These are phyloP conservation scores for Ochotona princeps DNA, from an alignment of 2,113 vertebrate genomes.

Conservation along the genomic window DNA sequence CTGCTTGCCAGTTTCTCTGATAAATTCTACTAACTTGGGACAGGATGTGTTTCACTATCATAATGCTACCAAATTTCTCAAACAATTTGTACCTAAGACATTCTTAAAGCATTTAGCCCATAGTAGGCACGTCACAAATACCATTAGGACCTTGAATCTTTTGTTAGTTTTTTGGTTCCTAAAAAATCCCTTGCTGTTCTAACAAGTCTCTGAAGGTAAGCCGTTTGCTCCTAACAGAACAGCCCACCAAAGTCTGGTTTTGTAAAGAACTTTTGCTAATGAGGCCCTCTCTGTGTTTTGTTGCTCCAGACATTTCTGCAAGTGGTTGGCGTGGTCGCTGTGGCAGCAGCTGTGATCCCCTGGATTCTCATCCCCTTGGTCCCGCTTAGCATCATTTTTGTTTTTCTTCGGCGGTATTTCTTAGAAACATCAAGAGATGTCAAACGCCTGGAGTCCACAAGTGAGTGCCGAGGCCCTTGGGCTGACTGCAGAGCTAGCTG, in stretches of 20 bases:
- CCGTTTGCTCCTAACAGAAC: neutral
- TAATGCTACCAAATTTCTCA: neutral
- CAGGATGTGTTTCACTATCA: neutral
- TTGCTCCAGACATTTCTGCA: slow-evolving; percentile 90
- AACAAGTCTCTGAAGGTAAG: neutral
- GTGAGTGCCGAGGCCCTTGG: slow-evolving; percentile 82
- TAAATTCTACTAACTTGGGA: neutral
- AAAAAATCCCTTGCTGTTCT: neutral
- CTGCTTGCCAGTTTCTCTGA: neutral
- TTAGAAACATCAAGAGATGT: slow-evolving; percentile 93
- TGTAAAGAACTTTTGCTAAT: slow-evolving; percentile 32
- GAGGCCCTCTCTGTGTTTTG: slow-evolving; percentile 67
- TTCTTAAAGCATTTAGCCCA: neutral
- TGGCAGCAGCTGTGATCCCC: slow-evolving; percentile 92
- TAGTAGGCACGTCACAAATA: accelerated
- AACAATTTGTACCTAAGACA: neutral
- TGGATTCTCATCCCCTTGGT: slow-evolving; percentile 91
- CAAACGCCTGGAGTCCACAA: slow-evolving; percentile 93
- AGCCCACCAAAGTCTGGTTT: no score
- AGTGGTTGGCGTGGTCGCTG: slow-evolving; percentile 90
- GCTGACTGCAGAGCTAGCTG: neutral
- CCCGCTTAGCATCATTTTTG: slow-evolving; percentile 90
- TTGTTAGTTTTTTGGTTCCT: neutral
- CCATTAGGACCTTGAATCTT: accelerated
- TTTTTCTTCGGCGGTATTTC: slow-evolving; percentile 92